Conservation (phyloP, 2,888 invertebrate genomes). For the Germaria angustata region DNA sequence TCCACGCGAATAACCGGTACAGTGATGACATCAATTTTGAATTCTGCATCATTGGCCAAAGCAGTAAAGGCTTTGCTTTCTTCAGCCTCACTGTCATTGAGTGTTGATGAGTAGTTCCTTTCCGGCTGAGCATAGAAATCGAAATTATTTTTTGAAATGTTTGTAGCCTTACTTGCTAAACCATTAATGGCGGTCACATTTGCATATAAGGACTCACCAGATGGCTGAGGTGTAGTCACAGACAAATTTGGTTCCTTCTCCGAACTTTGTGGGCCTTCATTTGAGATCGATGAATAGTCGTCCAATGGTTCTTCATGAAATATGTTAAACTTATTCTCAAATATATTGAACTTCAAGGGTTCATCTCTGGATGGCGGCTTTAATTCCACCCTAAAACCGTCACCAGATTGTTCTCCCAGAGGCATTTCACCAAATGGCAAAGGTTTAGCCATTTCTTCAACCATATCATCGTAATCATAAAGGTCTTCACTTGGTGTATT, state of each 20-base stretch:
- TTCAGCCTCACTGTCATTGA: conserved; percentile 31
- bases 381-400: conserved; percentile 40
- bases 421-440: not conserved
- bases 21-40: conserved; percentile 74
- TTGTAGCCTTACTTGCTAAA: conserved; percentile 13
- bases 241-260: conserved; percentile 24
- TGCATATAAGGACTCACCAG: not conserved
- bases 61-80: conserved; percentile 47
- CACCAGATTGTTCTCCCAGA: conserved; percentile 29
- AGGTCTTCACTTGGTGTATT: conserved; percentile 69
- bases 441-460: conserved; percentile 1
- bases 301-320: conserved; percentile 65
- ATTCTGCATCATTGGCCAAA: conserved; percentile 60
- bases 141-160: conserved; percentile 27
- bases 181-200: conserved; percentile 17
- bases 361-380: conserved; percentile 74
- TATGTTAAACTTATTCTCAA: conserved; percentile 75
- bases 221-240: not conserved
- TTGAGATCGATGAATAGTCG: conserved; percentile 39
- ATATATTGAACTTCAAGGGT: conserved; percentile 79
- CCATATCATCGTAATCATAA: conserved; percentile 74
- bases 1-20: conserved; percentile 71
- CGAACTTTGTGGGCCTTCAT: conserved; percentile 37
- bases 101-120: not conserved
- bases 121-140: not conserved